Conservation (phyloP, 1,140 invertebrate species). For the Aradophagus sp. region DNA sequence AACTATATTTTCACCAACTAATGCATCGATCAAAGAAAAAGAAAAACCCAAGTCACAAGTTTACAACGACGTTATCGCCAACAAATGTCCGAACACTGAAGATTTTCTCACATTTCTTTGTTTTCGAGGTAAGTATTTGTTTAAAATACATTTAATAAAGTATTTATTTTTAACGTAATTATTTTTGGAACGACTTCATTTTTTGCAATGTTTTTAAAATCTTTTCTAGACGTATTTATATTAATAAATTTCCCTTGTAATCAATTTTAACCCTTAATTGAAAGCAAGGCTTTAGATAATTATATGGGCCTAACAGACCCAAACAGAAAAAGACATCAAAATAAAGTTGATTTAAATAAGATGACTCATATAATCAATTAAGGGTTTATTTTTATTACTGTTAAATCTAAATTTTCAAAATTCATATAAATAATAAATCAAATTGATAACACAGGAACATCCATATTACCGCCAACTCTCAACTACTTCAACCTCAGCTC, state of each 20-base stretch:
- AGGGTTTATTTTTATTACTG: too few relatives aligned
- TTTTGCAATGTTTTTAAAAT: background rate
- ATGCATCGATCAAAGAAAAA: slow-evolving; percentile 79
- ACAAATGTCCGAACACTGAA: slow-evolving; percentile 88
- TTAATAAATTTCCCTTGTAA: too few relatives aligned
- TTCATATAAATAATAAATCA: background rate
- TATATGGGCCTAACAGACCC: too few relatives aligned
- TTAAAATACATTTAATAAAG: background rate
- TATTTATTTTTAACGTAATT: too few relatives aligned
- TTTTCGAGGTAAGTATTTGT: slow-evolving; percentile 80
- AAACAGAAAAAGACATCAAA: too few relatives aligned
- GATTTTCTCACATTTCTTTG: slow-evolving; percentile 93
- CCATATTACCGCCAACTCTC: slow-evolving; percentile 82
- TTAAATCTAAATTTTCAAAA: slow-evolving; percentile 22
- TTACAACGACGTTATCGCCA: slow-evolving; percentile 78
- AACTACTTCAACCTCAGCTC: slow-evolving; percentile 82
- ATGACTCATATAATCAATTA: too few relatives aligned
- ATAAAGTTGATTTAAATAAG: too few relatives aligned
- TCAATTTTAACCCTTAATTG: too few relatives aligned
- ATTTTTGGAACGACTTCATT: too few relatives aligned
- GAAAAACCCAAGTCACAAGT: slow-evolving; percentile 74
- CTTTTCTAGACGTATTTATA: too few relatives aligned
- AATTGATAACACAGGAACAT: slow-evolving; percentile 76
- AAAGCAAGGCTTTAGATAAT: too few relatives aligned
- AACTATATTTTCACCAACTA: slow-evolving; percentile 65